A percentile compares a stretch with the other conserved stretches of the same genome.
Conservation (phyloP, 2,113 vertebrate species). For the Physeter macrocephalus region DNA sequence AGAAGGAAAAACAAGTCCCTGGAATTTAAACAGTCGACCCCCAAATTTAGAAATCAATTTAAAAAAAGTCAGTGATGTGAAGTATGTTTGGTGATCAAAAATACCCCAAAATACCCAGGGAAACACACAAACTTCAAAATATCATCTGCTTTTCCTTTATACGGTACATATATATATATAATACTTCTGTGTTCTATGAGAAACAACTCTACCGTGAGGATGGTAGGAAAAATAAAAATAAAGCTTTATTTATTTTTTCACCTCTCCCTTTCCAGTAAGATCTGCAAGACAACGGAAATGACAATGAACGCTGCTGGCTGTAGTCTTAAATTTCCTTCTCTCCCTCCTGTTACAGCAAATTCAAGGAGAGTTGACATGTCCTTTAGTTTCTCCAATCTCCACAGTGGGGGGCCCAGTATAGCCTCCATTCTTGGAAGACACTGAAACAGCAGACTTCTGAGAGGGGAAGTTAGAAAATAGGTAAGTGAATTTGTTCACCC, state of each 20-base stretch:
- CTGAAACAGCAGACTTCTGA: neutral
- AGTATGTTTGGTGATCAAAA: neutral
- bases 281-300: neutral
- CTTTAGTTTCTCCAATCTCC: neutral
- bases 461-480: neutral
- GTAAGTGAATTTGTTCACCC: neutral
- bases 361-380: neutral
- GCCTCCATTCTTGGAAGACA: neutral
- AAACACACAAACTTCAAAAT: neutral
- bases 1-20: neutral
- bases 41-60: neutral
- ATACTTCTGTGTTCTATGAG: neutral
- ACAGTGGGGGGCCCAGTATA: accelerated
- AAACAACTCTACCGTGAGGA: neutral
- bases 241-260: neutral
- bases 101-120: neutral
- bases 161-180: neutral
- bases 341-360: neutral
- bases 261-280: neutral
- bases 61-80: neutral
- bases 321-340: neutral
- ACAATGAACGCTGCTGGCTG: neutral
- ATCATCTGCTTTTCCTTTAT: neutral
- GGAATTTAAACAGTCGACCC: neutral
- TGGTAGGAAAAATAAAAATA: neutral